phyloP scores from a whole-genome alignment of 2,888 invertebrate species.

The Latheticus oryzae region DNA sequence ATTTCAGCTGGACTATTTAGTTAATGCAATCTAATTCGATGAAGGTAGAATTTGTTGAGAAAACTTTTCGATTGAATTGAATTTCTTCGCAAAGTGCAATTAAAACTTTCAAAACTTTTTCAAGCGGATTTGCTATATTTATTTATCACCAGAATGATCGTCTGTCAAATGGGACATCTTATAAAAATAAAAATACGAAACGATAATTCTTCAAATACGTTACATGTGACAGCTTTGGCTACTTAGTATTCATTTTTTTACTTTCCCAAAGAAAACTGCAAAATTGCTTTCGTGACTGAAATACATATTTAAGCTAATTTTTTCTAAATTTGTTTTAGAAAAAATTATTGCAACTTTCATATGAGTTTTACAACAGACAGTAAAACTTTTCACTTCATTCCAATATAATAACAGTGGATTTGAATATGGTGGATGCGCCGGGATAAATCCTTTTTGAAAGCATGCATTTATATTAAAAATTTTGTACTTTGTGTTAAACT shows the following conservation, averaged over 20 bases:
- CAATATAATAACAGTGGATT: too few species aligned
- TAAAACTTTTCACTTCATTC: too few species aligned
- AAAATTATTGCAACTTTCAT: too few species aligned
- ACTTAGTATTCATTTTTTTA: conserved; percentile 24
- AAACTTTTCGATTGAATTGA: conserved; percentile 28
- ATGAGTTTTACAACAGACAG: too few species aligned
- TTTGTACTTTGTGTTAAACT: not conserved
- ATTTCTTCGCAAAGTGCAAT: conserved; percentile 33
- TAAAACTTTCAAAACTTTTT: conserved; percentile 14
- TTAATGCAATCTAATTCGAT: conserved; percentile 24
- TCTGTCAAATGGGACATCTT: conserved; percentile 30
- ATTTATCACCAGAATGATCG: conserved; percentile 22
- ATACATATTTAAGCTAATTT: conserved; percentile 6
- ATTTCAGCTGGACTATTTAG: conserved; percentile 7
- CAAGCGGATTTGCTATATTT: conserved; percentile 17
- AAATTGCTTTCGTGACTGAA: conserved; percentile 30
- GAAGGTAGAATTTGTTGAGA: conserved; percentile 22
- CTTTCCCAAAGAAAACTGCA: conserved; percentile 9
- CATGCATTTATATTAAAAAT: not conserved
- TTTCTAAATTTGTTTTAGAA: not conserved
- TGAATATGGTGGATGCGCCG: too few species aligned
- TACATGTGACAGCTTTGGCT: conserved; percentile 16
- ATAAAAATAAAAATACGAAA: conserved; percentile 29
- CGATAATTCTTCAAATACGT: conserved; percentile 24
- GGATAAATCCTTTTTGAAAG: too few species aligned